Conservation (phyloP, 2,888 invertebrate species). For the Agonum fuliginosum region DNA sequence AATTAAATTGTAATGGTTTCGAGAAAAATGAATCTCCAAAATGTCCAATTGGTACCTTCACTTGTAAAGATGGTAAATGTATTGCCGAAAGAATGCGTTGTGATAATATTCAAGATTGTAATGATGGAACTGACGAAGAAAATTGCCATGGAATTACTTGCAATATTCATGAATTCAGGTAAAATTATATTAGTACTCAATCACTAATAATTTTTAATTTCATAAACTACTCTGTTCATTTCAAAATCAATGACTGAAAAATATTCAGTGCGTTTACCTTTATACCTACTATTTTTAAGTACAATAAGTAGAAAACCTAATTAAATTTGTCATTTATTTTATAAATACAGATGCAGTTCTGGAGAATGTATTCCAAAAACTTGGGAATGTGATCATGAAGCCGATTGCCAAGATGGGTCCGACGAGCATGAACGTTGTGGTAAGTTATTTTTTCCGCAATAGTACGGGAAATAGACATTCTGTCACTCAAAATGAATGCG, state of each 20-base stretch:
- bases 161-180: conserved; percentile 68
- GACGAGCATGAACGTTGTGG: conserved; percentile 82
- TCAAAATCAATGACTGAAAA: neutral
- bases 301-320: too few relatives aligned
- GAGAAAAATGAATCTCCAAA: conserved; percentile 63
- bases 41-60: conserved; percentile 73
- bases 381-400: conserved; percentile 83
- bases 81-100: conserved; percentile 74
- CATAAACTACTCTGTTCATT: neutral
- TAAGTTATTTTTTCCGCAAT: too few relatives aligned
- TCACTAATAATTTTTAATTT: neutral
- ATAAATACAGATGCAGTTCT: conserved; percentile 78
- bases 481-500: too few relatives aligned
- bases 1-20: conserved; percentile 72
- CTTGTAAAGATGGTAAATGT: conserved; percentile 75
- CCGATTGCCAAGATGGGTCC: conserved; percentile 84
- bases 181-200: conserved; percentile 65
- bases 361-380: conserved; percentile 81
- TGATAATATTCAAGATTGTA: conserved; percentile 74
- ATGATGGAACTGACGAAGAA: conserved; percentile 73
- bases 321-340: neutral
- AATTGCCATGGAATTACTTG: conserved; percentile 69
- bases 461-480: too few relatives aligned
- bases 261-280: neutral
- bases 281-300: too few relatives aligned